Conservation (phyloP, 1,140 invertebrate genomes). For the Drosophila kohkoa region DNA sequence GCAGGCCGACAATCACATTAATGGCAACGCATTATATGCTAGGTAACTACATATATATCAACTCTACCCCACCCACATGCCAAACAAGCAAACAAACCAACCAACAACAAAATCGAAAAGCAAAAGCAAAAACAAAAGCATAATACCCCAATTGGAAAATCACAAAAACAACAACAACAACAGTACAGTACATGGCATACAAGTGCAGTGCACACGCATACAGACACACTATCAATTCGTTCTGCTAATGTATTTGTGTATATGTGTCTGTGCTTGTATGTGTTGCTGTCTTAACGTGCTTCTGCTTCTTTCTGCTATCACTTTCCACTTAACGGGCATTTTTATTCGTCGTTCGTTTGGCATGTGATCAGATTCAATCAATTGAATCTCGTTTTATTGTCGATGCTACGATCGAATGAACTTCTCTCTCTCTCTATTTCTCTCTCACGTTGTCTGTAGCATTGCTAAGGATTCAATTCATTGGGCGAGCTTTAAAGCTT, state of each 20-base stretch:
- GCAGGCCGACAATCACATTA: constrained; percentile 94
- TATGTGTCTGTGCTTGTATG: constrained; percentile 18
- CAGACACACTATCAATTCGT: constrained; percentile 19
- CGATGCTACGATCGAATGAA: not conserved
- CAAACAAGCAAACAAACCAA: not conserved
- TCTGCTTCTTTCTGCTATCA: constrained; percentile 17
- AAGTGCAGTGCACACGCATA: constrained; percentile 17
- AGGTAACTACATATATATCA: constrained; percentile 87
- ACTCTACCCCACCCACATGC: constrained; percentile 19
- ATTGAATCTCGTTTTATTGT: not conserved
- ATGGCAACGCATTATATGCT: constrained; percentile 91
- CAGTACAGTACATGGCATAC: not conserved
- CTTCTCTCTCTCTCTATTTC: too few species aligned
- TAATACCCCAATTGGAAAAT: constrained; percentile 13
- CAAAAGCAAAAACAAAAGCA: not conserved
- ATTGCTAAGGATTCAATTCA: not conserved
- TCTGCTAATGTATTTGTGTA: not conserved
- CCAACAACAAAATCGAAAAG: constrained; percentile 14
- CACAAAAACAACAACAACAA: constrained; percentile 6
- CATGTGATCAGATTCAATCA: constrained; percentile 1
- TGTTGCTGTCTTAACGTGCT: constrained; percentile 18
- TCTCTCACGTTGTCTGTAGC: not conserved
- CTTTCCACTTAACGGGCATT: not conserved
- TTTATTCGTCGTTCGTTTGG: not conserved
- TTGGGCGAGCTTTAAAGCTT: not conserved